Base-by-base conservation (phyloP, 1,140 invertebrate genomes). In the Planococcus citri region DNA sequence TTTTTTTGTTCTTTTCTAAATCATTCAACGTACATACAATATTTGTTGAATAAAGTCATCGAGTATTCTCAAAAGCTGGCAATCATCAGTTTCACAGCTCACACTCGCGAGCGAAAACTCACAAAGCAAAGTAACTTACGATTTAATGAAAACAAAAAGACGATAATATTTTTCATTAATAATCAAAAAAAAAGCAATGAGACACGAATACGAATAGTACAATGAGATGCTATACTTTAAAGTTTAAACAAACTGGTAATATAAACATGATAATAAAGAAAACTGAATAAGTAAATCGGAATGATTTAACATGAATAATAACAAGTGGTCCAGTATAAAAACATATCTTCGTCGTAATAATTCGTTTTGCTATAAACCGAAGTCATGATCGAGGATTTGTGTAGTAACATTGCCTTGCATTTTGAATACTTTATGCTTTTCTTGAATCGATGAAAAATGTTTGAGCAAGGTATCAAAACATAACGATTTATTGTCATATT, bases 361-460 rank as follows among this genome's bases (percentile, higher is more conserved):
- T n/a, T n/a, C n/a, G n/a, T n/a, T n/a, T n/a, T 51, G 17, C n/a
- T 51, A 25, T 64, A 25, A 64, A 17, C 24, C 60, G 60, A 64
- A 64, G 24, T 64, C 60, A 3, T 24, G 10, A 64, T 64, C 60
- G 25, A 64, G 22, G 3, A 24, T 25, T 14, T 64, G 17, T 25
- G 22, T 14, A 20, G 1, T 2, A 12, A 69, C 27, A 38, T 69
- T 17, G 9, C 17, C n/a, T 17, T 68, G 57, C 27, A 25, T 41
- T 27, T 68, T 57, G 21, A 38, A 71, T 25, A 61, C 57, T 51
- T 68, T 71, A 67, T 71, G 70, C 64, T 69, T 71, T 67, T 71
- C 70, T 71, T 71, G 70, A 17, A 69, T 10, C 4, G 22, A 27
- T 9, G 20, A 60, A 21, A 71, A 71, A 41, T 71, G 70, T 27